These are phyloP conservation scores for Xanthorhoe spadicearia DNA, from an alignment of 2,888 invertebrate species.

Conservation along the genomic window DNA sequence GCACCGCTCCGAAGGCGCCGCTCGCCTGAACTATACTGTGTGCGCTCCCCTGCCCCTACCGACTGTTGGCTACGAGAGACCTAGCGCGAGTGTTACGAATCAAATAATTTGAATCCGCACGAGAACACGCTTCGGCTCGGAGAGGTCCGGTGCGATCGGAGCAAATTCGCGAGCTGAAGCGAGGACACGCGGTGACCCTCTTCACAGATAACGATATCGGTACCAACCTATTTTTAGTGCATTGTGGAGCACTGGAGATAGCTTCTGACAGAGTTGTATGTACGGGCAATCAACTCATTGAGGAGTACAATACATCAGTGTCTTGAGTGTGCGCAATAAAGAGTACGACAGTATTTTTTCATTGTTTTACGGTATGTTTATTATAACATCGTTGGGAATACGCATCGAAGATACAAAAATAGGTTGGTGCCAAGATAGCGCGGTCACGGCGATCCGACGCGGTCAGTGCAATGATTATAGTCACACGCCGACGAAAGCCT, in stretches of 20 bases:
- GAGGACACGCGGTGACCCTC: conserved; percentile 72
- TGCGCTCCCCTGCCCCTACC: conserved; percentile 54
- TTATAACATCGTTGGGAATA: conserved; percentile 22
- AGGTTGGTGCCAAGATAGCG: conserved; percentile 79
- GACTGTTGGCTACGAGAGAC: conserved; percentile 54
- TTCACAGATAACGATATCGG: conserved; percentile 67
- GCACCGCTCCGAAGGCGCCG: conserved; percentile 63
- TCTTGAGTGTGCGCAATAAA: conserved; percentile 23
- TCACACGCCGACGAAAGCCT: conserved; percentile 85
- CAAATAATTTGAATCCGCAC: conserved; percentile 56
- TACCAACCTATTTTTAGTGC: conserved; percentile 70
- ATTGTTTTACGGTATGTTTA: conserved; percentile 31
- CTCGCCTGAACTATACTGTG: conserved; percentile 56
- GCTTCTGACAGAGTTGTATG: conserved; percentile 30
- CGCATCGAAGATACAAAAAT: conserved; percentile 61
- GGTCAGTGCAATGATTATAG: conserved; percentile 79
- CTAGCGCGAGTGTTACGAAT: conserved; percentile 57
- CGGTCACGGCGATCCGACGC: conserved; percentile 78
- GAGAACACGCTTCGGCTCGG: conserved; percentile 71
- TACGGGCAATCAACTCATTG: conserved; percentile 30
- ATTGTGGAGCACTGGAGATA: conserved; percentile 28
- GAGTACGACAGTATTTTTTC: conserved; percentile 12
- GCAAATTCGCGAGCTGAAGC: conserved; percentile 74
- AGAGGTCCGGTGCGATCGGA: conserved; percentile 83
- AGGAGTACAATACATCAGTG: conserved; percentile 24